Evolutionary conservation across 1,140 invertebrate species (phyloP).

Genomic region (Zaprionus nigranus): DNA sequence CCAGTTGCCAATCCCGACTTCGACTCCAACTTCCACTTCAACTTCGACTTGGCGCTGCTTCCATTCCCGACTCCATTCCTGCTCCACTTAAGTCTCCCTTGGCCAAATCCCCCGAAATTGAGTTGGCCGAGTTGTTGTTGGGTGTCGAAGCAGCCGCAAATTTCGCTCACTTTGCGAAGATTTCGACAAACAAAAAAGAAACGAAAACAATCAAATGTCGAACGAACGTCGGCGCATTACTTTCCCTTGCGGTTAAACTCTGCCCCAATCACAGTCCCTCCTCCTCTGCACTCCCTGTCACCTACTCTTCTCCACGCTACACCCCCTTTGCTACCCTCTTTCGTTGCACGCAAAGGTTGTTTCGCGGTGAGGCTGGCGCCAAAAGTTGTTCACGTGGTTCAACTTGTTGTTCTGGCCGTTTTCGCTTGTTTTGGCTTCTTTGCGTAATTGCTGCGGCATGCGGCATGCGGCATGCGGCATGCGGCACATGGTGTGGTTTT

Average conservation of each 20-base stretch:
- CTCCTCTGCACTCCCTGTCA: not conserved
- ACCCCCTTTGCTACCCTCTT: not conserved
- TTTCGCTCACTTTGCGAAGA: not conserved
- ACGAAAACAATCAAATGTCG: constrained; percentile 53
- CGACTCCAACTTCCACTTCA: not conserved
- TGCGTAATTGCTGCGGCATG: constrained; percentile 54
- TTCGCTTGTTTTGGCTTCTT: constrained; percentile 26
- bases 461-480: too few species aligned
- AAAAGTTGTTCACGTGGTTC: constrained; percentile 50
- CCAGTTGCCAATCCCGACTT: not conserved
- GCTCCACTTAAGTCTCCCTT: not conserved
- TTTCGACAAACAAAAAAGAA: constrained; percentile 9
- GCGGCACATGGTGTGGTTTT: not conserved
- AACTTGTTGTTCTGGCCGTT: constrained; percentile 47
- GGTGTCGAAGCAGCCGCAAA: constrained; percentile 46
- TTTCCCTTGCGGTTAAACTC: constrained; percentile 20
- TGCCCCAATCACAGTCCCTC: not conserved
- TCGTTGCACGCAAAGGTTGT: constrained; percentile 36
- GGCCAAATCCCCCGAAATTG: constrained; percentile 27
- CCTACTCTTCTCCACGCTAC: not conserved
- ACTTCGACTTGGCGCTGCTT: not conserved
- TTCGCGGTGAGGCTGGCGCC: constrained; percentile 30
- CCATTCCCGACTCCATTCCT: not conserved
- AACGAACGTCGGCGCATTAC: constrained; percentile 22
- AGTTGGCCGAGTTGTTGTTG: constrained; percentile 52